These are phyloP conservation scores for Etheostoma nigrum DNA, from an alignment of 2,797 vertebrate species.

Conservation along the genomic window DNA sequence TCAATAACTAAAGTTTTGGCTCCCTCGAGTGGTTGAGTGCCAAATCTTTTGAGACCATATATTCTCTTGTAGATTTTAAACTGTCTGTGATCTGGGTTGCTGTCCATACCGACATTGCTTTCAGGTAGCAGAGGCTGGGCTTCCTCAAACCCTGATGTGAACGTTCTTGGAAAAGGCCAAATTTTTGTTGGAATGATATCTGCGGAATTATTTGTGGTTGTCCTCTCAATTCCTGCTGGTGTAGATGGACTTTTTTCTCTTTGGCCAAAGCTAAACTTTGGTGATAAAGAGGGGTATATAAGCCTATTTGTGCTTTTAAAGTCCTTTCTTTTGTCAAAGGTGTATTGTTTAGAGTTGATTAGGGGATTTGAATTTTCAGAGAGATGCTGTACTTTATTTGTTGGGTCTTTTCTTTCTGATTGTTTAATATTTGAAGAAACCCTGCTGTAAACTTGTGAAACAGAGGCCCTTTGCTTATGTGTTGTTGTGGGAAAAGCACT, in stretches of 20 bases:
- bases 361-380: neutral
- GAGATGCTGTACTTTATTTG: neutral
- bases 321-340: constrained; percentile 11
- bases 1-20: constrained; percentile 37
- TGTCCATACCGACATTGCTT: neutral
- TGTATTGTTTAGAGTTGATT: neutral
- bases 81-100: neutral
- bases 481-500: neutral
- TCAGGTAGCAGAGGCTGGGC: neutral
- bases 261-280: constrained; percentile 66
- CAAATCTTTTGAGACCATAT: constrained; percentile 40
- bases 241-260: neutral
- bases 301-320: constrained; percentile 17
- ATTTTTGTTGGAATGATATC: neutral
- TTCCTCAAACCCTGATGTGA: constrained; percentile 7
- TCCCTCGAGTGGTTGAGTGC: constrained; percentile 52
- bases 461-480: neutral
- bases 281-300: neutral
- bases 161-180: neutral
- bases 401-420: neutral
- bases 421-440: constrained; percentile 18
- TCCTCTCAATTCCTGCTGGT: neutral
- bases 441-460: neutral
- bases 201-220: neutral
- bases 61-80: constrained; percentile 17